Evolutionary conservation across 2,113 vertebrate genomes (phyloP), one percentile per base, ranked within the genome.

Genomic region (Leucopsar rothschildi): DNA sequence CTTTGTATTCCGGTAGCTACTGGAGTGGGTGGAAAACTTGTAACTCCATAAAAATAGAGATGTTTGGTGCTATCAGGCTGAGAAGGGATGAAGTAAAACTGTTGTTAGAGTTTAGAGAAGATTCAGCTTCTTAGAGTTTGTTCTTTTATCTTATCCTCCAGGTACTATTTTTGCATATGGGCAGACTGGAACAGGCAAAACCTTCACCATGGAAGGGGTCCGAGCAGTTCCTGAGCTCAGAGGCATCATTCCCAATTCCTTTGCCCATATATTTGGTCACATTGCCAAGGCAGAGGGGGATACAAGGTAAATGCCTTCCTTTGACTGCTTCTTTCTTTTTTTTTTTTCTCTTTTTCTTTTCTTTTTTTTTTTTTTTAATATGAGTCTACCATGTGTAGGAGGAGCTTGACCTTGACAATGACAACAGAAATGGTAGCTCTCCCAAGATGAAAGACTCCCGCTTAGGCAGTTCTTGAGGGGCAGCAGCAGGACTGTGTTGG

Each of bases 121-220:
- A 44, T 21, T 68, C 22, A 69, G 0, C 19, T 69, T 57, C 75
- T 64, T 23, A 35, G 22, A 31, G 39, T 35, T 70, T 69, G 11
- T 73, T 93, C 27, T 10, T 60, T 0, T 66, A 2, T 93, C 37
- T 78, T 72, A 47, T 68, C 53, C 94, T 95, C 88, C 91, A 99
- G 99, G 99, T 60, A 99, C 99, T 73, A 99, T 99, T 97, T 99
- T 99, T 98, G 99, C 99, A 50, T 99, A 99, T 93, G 99, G 99
- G n/a, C 99, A 99, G 96, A 99, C 99, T 66, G 99, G 99, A 94
- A 99, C 99, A 76, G 99, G 99, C 57, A 99, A 99, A 97, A 99
- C 99, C 5, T 99, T 99, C 95, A 99, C 99, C 61, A 99, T 99
- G 99, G 99, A 99, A 97, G 99, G 99, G 13, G 98, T 99, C 66